Percentiles rank a stretch among this genome's conserved stretches.
These are phyloP conservation scores for Drymonia ruficornis DNA, from an alignment of 2,888 invertebrate species.

Conservation along the genomic window DNA sequence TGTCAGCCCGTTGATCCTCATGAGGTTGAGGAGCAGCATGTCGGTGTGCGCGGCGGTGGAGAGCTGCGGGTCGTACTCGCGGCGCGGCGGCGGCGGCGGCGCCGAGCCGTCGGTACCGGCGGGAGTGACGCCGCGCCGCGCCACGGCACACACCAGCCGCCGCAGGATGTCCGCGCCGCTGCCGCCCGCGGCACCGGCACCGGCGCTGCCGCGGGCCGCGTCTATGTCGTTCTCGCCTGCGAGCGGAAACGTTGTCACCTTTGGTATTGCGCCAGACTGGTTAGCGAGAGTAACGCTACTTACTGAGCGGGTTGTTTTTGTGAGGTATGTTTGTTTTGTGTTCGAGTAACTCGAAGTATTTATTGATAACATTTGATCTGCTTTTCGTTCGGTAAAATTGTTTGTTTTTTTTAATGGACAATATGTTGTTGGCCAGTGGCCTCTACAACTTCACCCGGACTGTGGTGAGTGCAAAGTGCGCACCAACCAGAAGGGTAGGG, in stretches of 20 bases:
- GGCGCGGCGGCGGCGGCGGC: constrained; percentile 26
- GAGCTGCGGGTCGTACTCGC: constrained; percentile 63
- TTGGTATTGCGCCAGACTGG: constrained; percentile 14
- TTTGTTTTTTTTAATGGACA: too few relatives aligned
- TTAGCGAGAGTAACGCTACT: not conserved
- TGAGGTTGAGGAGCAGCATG: constrained; percentile 74
- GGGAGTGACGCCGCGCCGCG: constrained; percentile 46
- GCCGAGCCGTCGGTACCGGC: constrained; percentile 38
- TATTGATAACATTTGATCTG: too few relatives aligned
- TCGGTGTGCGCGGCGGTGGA: constrained; percentile 73
- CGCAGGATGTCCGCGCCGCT: constrained; percentile 60
- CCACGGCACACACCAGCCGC: constrained; percentile 65
- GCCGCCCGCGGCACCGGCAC: constrained; percentile 25
- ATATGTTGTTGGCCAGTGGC: too few relatives aligned
- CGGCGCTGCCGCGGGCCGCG: constrained; percentile 49
- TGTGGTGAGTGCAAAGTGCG: too few relatives aligned
- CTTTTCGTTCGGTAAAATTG: too few relatives aligned
- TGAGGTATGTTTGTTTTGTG: not conserved
- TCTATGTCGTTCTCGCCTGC: constrained; percentile 79
- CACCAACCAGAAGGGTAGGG: too few relatives aligned
- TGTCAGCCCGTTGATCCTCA: constrained; percentile 75
- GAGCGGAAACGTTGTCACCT: constrained; percentile 20
- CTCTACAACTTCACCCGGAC: too few relatives aligned
- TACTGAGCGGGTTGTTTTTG: not conserved
- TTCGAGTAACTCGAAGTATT: too few relatives aligned